phyloP scores from a whole-genome alignment of 2,797 vertebrate genomes.

The Amazonetta brasiliensis region DNA sequence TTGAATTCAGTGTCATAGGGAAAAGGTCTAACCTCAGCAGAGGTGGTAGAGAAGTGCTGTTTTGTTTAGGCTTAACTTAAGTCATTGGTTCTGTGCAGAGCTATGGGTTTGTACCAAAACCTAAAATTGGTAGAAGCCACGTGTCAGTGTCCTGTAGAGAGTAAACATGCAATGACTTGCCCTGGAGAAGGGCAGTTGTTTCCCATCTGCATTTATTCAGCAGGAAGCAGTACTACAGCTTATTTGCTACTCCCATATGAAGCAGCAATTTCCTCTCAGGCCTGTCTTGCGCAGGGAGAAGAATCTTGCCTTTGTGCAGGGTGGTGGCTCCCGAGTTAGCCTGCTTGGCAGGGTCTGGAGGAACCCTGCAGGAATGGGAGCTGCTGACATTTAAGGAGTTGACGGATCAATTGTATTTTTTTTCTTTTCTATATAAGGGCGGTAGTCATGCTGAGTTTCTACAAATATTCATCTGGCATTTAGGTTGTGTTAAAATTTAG shows the following conservation, averaged over 20 bases:
- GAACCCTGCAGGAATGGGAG: background rate
- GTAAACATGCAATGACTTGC: background rate
- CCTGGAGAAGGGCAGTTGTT: background rate
- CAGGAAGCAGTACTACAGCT: background rate
- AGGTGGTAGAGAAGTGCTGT: background rate
- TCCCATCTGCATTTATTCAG: background rate
- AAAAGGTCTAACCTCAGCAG: background rate
- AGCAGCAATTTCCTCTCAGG: background rate
- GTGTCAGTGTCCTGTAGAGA: background rate
- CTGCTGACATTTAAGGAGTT: background rate
- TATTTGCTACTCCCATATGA: background rate
- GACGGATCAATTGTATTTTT: background rate
- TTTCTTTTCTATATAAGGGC: background rate
- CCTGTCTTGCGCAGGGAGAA: background rate
- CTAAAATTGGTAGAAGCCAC: background rate
- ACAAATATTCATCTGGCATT: background rate
- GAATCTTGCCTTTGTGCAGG: background rate
- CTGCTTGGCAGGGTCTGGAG: background rate
- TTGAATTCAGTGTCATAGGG: background rate
- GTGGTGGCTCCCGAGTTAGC: background rate
- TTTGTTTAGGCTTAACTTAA: background rate
- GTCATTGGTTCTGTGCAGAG: background rate
- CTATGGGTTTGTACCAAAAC: background rate
- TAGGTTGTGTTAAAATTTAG: background rate
- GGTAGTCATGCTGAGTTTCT: background rate